These are phyloP conservation scores for Dynastes grantii DNA, from an alignment of 2,888 invertebrate genomes.

Conservation along the genomic window DNA sequence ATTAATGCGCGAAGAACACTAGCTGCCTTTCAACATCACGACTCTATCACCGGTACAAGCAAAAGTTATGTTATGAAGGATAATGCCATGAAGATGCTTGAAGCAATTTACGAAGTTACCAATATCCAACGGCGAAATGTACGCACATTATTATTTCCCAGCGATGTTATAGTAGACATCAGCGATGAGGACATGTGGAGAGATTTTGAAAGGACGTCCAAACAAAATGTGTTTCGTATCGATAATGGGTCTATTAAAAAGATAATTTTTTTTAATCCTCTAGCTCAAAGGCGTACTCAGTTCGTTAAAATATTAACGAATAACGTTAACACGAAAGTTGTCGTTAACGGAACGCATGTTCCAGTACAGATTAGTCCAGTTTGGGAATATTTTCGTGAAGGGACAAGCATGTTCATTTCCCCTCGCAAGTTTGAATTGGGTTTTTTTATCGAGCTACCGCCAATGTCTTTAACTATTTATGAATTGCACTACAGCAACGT, in stretches of 20 bases:
- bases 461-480: slow-evolving; percentile 30
- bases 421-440: slow-evolving; percentile 32
- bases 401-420: background rate
- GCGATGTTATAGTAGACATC: slow-evolving; percentile 6
- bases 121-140: slow-evolving; percentile 14
- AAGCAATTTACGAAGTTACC: slow-evolving; percentile 14
- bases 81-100: slow-evolving; percentile 16
- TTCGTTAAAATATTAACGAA: slow-evolving; percentile 31
- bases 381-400: slow-evolving; percentile 25
- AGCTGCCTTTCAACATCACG: slow-evolving; percentile 44
- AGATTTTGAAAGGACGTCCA: background rate
- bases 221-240: slow-evolving; percentile 20
- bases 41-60: slow-evolving; percentile 45
- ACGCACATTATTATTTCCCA: slow-evolving; percentile 3
- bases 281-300: slow-evolving; percentile 23
- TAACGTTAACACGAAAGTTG: slow-evolving; percentile 17
- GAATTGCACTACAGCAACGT: slow-evolving; percentile 26
- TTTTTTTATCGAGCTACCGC: slow-evolving; percentile 28
- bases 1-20: slow-evolving; percentile 26
- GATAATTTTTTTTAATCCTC: slow-evolving; percentile 37
- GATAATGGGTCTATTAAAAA: slow-evolving; percentile 8
- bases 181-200: slow-evolving; percentile 10
- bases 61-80: slow-evolving; percentile 41
- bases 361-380: slow-evolving; percentile 39
- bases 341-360: slow-evolving; percentile 1